These are phyloP conservation scores for Drosophila leonis DNA, from an alignment of 2,888 invertebrate species.

Conservation along the genomic window DNA sequence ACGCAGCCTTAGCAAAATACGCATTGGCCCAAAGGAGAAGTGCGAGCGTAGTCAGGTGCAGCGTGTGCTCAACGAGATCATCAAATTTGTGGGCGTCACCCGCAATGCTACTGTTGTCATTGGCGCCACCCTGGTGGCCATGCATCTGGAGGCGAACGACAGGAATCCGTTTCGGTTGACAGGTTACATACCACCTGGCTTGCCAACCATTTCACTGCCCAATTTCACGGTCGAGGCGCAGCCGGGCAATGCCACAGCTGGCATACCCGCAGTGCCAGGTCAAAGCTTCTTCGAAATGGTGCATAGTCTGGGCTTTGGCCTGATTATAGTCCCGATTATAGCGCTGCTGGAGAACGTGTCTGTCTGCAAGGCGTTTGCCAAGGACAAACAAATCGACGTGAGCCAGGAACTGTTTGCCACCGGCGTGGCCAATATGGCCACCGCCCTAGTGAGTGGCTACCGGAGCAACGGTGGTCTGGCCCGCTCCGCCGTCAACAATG, in stretches of 20 bases:
- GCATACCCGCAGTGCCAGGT: constrained; percentile 61
- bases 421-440: constrained; percentile 91
- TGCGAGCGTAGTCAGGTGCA: constrained; percentile 85
- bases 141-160: constrained; percentile 88
- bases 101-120: constrained; percentile 93
- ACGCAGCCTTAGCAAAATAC: constrained; percentile 90
- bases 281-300: constrained; percentile 89
- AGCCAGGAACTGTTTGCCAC: constrained; percentile 96
- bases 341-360: constrained; percentile 95
- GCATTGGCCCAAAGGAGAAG: constrained; percentile 87
- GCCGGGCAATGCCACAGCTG: constrained; percentile 70
- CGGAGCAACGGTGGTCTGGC: constrained; percentile 93
- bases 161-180: constrained; percentile 87
- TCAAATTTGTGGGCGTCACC: constrained; percentile 92
- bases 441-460: constrained; percentile 93
- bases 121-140: constrained; percentile 88
- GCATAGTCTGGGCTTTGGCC: constrained; percentile 92
- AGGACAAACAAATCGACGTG: constrained; percentile 93
- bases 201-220: constrained; percentile 89
- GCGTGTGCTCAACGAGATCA: constrained; percentile 87
- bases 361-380: constrained; percentile 87
- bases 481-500: constrained; percentile 93
- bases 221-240: constrained; percentile 88
- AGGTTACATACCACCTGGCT: constrained; percentile 90
- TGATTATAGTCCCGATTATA: constrained; percentile 93